Evolutionary conservation across 2,888 invertebrate genomes (phyloP).

Genomic region (Carterocephalus palaemon): DNA sequence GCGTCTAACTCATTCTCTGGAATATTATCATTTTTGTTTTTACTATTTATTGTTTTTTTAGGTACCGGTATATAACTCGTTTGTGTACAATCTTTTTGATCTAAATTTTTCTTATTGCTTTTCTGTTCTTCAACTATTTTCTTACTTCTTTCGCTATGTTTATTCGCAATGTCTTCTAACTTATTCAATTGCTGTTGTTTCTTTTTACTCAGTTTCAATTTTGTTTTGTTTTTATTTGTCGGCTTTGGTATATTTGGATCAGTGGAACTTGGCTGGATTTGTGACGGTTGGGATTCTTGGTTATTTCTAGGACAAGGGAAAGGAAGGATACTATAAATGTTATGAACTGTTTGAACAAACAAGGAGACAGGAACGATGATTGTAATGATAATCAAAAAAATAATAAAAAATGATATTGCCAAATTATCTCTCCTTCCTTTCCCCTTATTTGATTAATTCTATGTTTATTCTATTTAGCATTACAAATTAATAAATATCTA

Average conservation of each 20-base stretch:
- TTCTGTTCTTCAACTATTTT: slow-evolving; percentile 35
- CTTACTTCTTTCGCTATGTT: slow-evolving; percentile 53
- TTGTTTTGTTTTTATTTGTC: slow-evolving; percentile 41
- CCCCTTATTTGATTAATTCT: slow-evolving; percentile 69
- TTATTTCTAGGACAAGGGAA: slow-evolving; percentile 66
- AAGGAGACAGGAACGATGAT: slow-evolving; percentile 69
- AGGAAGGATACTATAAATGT: slow-evolving; percentile 58
- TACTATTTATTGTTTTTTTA: slow-evolving; percentile 40
- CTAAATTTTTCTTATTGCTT: slow-evolving; percentile 28
- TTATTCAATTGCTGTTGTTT: slow-evolving; percentile 63
- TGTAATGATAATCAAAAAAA: slow-evolving; percentile 31
- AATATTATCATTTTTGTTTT: slow-evolving; percentile 17
- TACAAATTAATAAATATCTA: too few relatives aligned
- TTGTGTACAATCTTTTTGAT: slow-evolving; percentile 34
- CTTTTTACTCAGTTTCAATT: slow-evolving; percentile 46
- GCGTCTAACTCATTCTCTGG: slow-evolving; percentile 8
- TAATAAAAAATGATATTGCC: slow-evolving; percentile 26
- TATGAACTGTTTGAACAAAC: slow-evolving; percentile 50
- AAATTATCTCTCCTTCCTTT: slow-evolving; percentile 59
- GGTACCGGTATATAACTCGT: slow-evolving; percentile 59
- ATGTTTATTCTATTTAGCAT: too few relatives aligned
- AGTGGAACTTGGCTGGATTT: slow-evolving; percentile 51
- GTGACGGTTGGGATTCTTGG: slow-evolving; percentile 48
- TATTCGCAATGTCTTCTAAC: slow-evolving; percentile 59
- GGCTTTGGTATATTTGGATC: slow-evolving; percentile 50